A percentile compares a stretch with the other conserved stretches of the same genome.
phyloP scores from a whole-genome alignment of 2,113 vertebrate genomes.

The Chaetodon auriga region DNA sequence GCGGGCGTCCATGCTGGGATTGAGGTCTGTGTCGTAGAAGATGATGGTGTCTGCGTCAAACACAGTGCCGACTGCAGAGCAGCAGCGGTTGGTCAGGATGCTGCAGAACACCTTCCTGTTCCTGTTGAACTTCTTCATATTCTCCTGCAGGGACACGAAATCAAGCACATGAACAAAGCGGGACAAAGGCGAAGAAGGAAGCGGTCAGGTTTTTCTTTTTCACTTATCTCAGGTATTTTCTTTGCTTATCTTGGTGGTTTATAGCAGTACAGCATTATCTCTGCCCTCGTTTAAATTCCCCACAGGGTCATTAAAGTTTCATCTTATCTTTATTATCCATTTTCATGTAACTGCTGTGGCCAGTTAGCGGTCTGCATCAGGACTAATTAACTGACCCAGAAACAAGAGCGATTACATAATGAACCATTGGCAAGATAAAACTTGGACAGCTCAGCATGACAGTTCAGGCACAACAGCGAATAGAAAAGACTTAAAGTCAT shows the following conservation, averaged over 20 bases:
- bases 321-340: not conserved
- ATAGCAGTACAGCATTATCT: not conserved
- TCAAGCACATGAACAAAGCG: not conserved
- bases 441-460: not conserved
- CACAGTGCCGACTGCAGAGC: conserved; percentile 88
- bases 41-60: conserved; percentile 93
- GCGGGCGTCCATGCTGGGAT: conserved; percentile 93
- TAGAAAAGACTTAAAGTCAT: not conserved
- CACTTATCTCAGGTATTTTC: not conserved
- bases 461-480: not conserved
- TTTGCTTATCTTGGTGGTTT: conserved; percentile 5
- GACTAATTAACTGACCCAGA: conserved; percentile 2
- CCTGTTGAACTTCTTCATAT: conserved; percentile 91
- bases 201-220: not conserved
- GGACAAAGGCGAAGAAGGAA: not conserved
- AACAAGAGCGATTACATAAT: not conserved
- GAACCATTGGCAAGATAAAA: not conserved
- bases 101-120: conserved; percentile 92
- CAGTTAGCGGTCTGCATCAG: not conserved
- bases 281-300: not conserved
- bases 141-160: conserved; percentile 80
- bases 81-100: conserved; percentile 94
- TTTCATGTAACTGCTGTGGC: not conserved
- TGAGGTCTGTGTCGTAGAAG: conserved; percentile 94
- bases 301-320: not conserved